A percentile compares a stretch with the other conserved stretches of the same genome.
Conservation (phyloP, 2,888 invertebrate genomes). For the Euzophera pinguis region DNA sequence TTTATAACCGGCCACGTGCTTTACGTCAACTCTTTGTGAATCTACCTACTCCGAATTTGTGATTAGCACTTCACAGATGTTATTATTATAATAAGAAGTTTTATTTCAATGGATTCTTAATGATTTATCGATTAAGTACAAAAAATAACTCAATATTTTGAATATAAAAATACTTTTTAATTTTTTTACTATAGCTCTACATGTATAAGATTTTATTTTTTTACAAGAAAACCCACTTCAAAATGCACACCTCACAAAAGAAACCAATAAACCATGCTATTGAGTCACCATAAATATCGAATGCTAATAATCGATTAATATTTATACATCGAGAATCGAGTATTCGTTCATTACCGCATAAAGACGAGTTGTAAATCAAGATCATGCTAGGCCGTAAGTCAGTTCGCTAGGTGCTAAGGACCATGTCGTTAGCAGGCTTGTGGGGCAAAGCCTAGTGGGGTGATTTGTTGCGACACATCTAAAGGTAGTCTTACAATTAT, state of each 20-base stretch:
- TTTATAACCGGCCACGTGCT: too few species aligned
- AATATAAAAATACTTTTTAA: too few species aligned
- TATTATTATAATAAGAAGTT: too few species aligned
- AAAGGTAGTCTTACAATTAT: not conserved
- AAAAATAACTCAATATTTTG: too few species aligned
- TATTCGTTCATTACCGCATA: constrained; percentile 12
- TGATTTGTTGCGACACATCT: constrained; percentile 3
- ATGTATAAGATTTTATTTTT: too few species aligned
- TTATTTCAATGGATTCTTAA: too few species aligned
- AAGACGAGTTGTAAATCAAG: constrained; percentile 12
- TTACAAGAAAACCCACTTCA: not conserved
- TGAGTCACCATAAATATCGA: constrained; percentile 8
- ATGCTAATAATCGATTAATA: constrained; percentile 8
- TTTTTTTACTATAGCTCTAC: too few species aligned
- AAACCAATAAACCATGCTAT: constrained; percentile 7
- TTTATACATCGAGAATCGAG: constrained; percentile 6
- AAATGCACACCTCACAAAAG: not conserved
- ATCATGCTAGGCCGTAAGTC: constrained; percentile 6
- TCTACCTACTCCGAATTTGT: too few species aligned
- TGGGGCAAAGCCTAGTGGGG: not conserved
- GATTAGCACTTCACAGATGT: too few species aligned
- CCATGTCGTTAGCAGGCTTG: constrained; percentile 6
- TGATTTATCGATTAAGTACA: too few species aligned
- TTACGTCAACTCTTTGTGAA: too few species aligned
- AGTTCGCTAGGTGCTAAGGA: constrained; percentile 6